Evolutionary conservation across 2,888 invertebrate species (phyloP).

Genomic region (Ptychoptera contaminata): DNA sequence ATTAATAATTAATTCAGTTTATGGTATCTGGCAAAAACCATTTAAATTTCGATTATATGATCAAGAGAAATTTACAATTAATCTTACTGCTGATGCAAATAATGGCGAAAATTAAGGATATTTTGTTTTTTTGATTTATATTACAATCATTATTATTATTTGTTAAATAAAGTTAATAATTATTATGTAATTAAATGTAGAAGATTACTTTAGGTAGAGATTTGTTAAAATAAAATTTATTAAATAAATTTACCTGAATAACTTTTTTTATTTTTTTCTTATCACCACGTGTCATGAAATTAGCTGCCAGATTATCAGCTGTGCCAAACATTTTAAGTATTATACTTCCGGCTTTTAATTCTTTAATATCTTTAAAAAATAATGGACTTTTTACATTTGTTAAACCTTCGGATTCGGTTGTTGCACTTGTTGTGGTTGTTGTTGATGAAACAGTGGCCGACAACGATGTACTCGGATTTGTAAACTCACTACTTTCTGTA

Average conservation of each 20-base stretch:
- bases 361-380: background rate
- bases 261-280: slow-evolving; percentile 62
- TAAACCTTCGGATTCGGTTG: background rate
- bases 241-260: slow-evolving; percentile 45
- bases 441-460: background rate
- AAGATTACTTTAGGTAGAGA: no score
- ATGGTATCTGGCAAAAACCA: slow-evolving; percentile 24
- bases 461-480: background rate
- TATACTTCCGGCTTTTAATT: slow-evolving; percentile 15
- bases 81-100: slow-evolving; percentile 21
- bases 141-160: background rate
- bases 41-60: slow-evolving; percentile 24
- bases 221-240: background rate
- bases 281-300: slow-evolving; percentile 58
- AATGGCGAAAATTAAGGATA: background rate
- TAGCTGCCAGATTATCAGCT: slow-evolving; percentile 55
- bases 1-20: background rate
- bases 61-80: slow-evolving; percentile 20
- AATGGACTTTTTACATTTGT: background rate
- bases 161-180: no score
- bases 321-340: slow-evolving; percentile 49
- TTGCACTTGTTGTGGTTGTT: background rate
- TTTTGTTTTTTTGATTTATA: background rate
- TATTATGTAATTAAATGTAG: no score
- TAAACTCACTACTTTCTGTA: slow-evolving; percentile 4